Percentiles rank a stretch among this genome's conserved stretches.
These are phyloP conservation scores for Nothobranchius furzeri DNA, from an alignment of 2,113 vertebrate genomes.

Conservation along the genomic window DNA sequence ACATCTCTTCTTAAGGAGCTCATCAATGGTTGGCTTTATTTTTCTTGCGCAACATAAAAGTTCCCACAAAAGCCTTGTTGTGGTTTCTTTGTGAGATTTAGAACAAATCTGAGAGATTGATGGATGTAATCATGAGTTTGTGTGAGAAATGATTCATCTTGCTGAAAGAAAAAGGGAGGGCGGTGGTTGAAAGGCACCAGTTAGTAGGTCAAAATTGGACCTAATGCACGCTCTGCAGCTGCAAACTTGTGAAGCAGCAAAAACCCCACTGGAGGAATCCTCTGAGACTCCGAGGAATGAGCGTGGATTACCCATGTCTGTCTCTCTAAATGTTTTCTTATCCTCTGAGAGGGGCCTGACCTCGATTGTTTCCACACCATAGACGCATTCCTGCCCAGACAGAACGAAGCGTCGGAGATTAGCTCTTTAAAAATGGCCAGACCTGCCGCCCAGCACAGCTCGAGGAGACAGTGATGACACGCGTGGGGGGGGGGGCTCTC, in stretches of 20 bases:
- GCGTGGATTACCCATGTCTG: constrained; percentile 53
- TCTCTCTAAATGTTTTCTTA: constrained; percentile 59
- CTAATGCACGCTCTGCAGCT: constrained; percentile 24
- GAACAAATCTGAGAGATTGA: neutral
- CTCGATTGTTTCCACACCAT: constrained; percentile 65
- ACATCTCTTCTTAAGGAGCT: constrained; percentile 16
- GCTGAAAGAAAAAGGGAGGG: neutral
- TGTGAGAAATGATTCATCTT: neutral
- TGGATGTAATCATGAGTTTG: constrained; percentile 1
- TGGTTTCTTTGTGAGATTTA: neutral
- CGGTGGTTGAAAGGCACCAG: neutral
- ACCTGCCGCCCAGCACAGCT: neutral
- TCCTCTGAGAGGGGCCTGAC: constrained; percentile 41
- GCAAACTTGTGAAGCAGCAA: constrained; percentile 39
- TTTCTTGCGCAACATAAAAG: neutral
- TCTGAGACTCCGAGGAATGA: constrained; percentile 56
- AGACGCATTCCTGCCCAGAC: constrained; percentile 61
- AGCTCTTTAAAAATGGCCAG: constrained; percentile 61
- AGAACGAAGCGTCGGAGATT: constrained; percentile 35
- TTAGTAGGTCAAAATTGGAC: constrained; percentile 16
- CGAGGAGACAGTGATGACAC: no score
- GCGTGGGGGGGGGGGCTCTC: neutral
- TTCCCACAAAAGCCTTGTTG: neutral
- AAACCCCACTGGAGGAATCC: constrained; percentile 50
- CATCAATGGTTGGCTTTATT: constrained; percentile 13